phyloP scores from a whole-genome alignment of 2,113 vertebrate genomes.

The Dicentrarchus labrax region DNA sequence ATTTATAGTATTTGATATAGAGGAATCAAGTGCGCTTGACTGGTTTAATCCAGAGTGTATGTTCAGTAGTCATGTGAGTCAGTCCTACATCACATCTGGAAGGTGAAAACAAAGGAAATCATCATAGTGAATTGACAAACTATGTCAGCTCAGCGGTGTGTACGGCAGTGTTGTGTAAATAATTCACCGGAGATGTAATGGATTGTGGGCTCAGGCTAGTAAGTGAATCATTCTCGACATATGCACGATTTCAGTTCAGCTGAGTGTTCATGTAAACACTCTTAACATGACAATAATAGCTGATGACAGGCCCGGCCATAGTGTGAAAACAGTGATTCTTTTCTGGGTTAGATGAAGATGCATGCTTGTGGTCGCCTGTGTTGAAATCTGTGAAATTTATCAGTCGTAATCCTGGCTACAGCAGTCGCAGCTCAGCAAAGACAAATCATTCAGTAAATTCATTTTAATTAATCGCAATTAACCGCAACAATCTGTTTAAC shows the following conservation, averaged over 20 bases:
- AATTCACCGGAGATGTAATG: slow-evolving; percentile 71
- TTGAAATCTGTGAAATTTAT: slow-evolving; percentile 18
- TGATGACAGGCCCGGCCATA: slow-evolving; percentile 63
- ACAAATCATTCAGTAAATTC: neutral
- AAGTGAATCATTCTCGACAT: slow-evolving; percentile 80
- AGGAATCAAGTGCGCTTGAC: neutral
- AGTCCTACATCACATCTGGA: slow-evolving; percentile 32
- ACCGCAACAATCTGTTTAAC: slow-evolving; percentile 1
- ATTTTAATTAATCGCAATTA: slow-evolving; percentile 1
- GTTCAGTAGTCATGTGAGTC: slow-evolving; percentile 33
- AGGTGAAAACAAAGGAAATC: slow-evolving; percentile 47
- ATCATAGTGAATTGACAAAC: slow-evolving; percentile 51
- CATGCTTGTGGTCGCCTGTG: slow-evolving; percentile 32
- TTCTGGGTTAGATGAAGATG: slow-evolving; percentile 55
- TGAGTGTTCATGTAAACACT: slow-evolving; percentile 73
- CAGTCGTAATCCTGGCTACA: neutral
- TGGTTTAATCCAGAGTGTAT: slow-evolving; percentile 30
- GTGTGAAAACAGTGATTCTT: slow-evolving; percentile 63
- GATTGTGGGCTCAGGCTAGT: slow-evolving; percentile 67
- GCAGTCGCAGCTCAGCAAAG: neutral
- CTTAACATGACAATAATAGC: slow-evolving; percentile 75
- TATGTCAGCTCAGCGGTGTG: slow-evolving; percentile 38
- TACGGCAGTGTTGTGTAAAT: slow-evolving; percentile 59
- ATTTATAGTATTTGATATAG: neutral
- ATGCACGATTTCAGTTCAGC: slow-evolving; percentile 69